Percentiles rank a stretch among this genome's conserved stretches.
phyloP scores from a whole-genome alignment of 2,888 invertebrate species.

The Megastigmus dorsalis region DNA sequence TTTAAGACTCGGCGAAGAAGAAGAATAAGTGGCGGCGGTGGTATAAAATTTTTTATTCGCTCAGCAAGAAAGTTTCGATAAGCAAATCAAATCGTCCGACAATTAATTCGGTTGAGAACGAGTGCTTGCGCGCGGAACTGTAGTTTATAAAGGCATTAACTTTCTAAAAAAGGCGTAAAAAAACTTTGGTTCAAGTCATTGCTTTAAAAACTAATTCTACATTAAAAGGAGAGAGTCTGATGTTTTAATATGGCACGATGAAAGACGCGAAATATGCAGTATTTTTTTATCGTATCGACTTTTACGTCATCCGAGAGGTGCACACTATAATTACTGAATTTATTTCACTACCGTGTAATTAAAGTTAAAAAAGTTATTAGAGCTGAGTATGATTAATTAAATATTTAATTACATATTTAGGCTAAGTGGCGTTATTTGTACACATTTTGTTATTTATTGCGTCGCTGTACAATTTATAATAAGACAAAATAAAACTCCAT shows the following conservation, averaged over 20 bases:
- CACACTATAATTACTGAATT: slow-evolving; percentile 12
- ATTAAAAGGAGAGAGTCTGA: slow-evolving; percentile 15
- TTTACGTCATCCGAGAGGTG: slow-evolving; percentile 4
- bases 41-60: too few species aligned
- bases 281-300: background rate
- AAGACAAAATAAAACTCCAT: too few species aligned
- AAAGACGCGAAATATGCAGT: background rate
- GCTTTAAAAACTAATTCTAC: slow-evolving; percentile 19
- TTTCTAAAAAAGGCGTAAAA: slow-evolving; percentile 11
- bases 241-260: slow-evolving; percentile 14
- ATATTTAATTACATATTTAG: background rate
- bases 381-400: background rate
- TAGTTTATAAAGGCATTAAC: background rate
- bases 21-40: too few species aligned
- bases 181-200: background rate
- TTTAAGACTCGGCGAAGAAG: too few species aligned
- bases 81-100: too few species aligned
- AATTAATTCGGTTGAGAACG: background rate
- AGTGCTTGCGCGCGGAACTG: too few species aligned
- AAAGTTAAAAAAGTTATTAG: slow-evolving; percentile 7
- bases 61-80: too few species aligned
- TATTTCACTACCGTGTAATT: background rate
- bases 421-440: too few species aligned
- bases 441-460: too few species aligned
- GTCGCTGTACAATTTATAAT: too few species aligned